A percentile compares a stretch with the other conserved stretches of the same genome.
These are phyloP conservation scores for Ceriagrion tenellum DNA, from an alignment of 2,888 invertebrate genomes.

Conservation along the genomic window DNA sequence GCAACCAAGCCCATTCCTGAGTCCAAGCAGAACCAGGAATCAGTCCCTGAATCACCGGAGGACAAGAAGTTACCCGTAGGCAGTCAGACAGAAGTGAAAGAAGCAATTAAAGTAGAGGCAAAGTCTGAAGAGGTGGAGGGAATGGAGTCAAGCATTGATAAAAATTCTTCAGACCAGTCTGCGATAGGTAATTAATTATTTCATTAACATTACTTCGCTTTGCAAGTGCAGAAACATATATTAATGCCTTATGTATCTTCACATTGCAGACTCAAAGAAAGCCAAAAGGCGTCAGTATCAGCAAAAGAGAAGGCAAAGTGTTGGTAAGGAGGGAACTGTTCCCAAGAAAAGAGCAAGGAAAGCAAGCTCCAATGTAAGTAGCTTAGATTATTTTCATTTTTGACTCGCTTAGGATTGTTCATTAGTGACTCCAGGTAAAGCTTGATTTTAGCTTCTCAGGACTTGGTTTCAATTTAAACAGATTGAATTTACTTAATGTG, in stretches of 20 bases:
- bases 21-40: background rate
- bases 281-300: slow-evolving; percentile 89
- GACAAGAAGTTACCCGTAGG: slow-evolving; percentile 67
- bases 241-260: slow-evolving; percentile 72
- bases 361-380: slow-evolving; percentile 76
- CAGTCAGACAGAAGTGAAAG: slow-evolving; percentile 48
- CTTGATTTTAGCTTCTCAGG: slow-evolving; percentile 74
- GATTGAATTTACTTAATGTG: no score
- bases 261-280: slow-evolving; percentile 81
- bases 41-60: slow-evolving; percentile 71
- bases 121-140: slow-evolving; percentile 67
- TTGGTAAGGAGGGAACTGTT: slow-evolving; percentile 85
- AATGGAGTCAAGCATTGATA: slow-evolving; percentile 28
- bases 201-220: background rate
- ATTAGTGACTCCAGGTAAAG: background rate
- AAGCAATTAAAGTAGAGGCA: slow-evolving; percentile 15
- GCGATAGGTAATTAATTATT: slow-evolving; percentile 68
- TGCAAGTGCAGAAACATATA: background rate
- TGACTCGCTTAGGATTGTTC: background rate
- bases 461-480: no score
- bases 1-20: background rate
- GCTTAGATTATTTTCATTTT: background rate
- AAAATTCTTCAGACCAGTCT: slow-evolving; percentile 69
- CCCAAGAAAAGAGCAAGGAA: slow-evolving; percentile 91
- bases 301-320: slow-evolving; percentile 87